Conservation (phyloP, 2,797 vertebrate genomes). For the Bucorvus abyssinicus region DNA sequence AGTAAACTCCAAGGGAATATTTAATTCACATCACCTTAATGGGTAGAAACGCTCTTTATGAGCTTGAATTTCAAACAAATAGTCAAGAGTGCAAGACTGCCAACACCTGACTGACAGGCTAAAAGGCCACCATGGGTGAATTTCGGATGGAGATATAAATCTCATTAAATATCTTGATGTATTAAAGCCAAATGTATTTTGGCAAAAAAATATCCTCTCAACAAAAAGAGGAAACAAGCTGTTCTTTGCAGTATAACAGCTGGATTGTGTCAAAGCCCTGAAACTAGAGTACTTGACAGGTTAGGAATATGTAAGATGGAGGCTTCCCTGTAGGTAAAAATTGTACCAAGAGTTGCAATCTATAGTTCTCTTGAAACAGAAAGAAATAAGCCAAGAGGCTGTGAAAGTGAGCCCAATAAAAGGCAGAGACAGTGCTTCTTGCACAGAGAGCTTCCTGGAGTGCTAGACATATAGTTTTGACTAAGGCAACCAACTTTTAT, state of each 20-base stretch:
- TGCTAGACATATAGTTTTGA: not conserved
- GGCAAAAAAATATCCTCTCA: slow-evolving; percentile 30
- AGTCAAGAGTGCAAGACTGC: not conserved
- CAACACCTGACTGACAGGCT: slow-evolving; percentile 26
- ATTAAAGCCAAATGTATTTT: slow-evolving; percentile 47
- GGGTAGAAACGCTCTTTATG: not conserved
- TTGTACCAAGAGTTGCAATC: not conserved
- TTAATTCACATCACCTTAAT: slow-evolving; percentile 18
- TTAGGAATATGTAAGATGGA: not conserved
- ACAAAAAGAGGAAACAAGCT: slow-evolving; percentile 31
- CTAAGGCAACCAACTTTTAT: not conserved
- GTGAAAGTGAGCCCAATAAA: not conserved
- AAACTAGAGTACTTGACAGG: slow-evolving; percentile 9
- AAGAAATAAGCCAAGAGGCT: not conserved
- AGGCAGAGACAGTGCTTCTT: not conserved
- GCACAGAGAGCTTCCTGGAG: not conserved
- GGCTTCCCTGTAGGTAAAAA: not conserved
- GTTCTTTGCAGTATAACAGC: slow-evolving; percentile 24
- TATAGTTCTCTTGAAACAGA: not conserved
- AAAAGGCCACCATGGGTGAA: slow-evolving; percentile 5
- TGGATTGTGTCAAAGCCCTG: slow-evolving; percentile 17
- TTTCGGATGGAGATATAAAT: slow-evolving; percentile 53
- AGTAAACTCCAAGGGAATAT: not conserved
- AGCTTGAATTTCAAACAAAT: slow-evolving; percentile 40
- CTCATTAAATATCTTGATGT: slow-evolving; percentile 53